Evolutionary conservation across 2,797 vertebrate genomes (phyloP).

Genomic region (Philypnodon macrostomus): DNA sequence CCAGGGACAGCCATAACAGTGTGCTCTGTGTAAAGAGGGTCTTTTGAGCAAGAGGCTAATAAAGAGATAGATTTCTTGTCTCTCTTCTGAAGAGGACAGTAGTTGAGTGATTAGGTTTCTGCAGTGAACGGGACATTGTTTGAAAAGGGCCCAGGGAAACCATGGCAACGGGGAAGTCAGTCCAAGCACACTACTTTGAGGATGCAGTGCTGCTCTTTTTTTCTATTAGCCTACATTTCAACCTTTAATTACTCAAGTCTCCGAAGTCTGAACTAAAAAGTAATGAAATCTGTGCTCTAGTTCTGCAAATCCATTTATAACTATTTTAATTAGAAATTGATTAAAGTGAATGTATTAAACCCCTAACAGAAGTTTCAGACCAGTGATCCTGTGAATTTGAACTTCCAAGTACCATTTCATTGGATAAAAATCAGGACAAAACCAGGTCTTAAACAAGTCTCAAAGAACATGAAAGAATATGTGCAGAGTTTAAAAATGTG

Average conservation of each 20-base stretch:
- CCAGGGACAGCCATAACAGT: constrained; percentile 25
- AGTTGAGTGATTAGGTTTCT: constrained; percentile 63
- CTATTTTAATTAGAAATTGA: constrained; percentile 23
- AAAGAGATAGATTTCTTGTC: constrained; percentile 47
- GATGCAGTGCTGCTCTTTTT: constrained; percentile 28
- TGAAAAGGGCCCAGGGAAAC: constrained; percentile 56
- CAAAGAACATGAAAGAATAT: not conserved
- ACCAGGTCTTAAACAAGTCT: not conserved
- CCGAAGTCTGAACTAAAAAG: constrained; percentile 35
- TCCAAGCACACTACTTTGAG: constrained; percentile 25
- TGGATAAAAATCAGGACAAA: too few relatives aligned
- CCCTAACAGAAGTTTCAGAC: too few relatives aligned
- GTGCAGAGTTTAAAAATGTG: not conserved
- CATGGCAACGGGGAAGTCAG: constrained; percentile 67
- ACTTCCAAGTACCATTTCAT: too few relatives aligned
- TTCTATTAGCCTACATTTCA: constrained; percentile 50
- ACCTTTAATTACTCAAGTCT: constrained; percentile 43
- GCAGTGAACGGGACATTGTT: constrained; percentile 70
- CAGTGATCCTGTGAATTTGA: too few relatives aligned
- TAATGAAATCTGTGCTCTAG: constrained; percentile 38
- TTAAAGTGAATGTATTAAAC: not conserved
- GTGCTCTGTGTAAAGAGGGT: constrained; percentile 13
- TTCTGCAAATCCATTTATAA: constrained; percentile 41
- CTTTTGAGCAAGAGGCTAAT: constrained; percentile 23
- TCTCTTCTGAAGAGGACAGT: constrained; percentile 47